Conservation (phyloP, 2,113 vertebrate genomes). For the Chinchilla lanigera region DNA sequence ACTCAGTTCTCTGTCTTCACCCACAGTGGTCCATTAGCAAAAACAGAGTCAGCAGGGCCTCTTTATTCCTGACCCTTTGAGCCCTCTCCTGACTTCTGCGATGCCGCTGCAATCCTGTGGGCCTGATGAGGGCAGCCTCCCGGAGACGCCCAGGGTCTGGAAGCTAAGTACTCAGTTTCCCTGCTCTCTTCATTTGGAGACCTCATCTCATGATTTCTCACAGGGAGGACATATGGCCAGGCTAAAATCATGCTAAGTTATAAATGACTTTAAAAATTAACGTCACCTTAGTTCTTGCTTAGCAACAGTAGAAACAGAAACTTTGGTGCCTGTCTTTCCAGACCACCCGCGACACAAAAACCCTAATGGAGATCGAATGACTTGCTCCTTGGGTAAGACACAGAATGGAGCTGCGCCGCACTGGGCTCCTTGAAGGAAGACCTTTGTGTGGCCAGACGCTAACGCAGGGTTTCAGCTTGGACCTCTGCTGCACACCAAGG, state of each 20-base stretch:
- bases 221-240: background rate
- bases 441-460: background rate
- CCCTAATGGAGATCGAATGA: background rate
- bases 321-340: background rate
- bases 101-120: background rate
- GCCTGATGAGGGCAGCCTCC: background rate
- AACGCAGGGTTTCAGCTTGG: no score
- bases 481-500: background rate
- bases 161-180: background rate
- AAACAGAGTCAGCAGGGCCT: background rate
- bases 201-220: background rate
- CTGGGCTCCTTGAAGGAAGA: background rate
- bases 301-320: background rate
- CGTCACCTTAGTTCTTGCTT: background rate
- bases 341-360: background rate
- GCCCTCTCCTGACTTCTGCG: background rate
- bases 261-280: conserved; percentile 44
- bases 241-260: conserved; percentile 36
- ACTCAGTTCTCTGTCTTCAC: background rate
- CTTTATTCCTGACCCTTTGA: background rate
- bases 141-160: background rate
- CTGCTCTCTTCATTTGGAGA: background rate
- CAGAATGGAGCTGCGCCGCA: background rate
- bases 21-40: background rate
- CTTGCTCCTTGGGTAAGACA: background rate